Conservation (phyloP, 2,888 invertebrate species). For the Rhagonycha lutea region DNA sequence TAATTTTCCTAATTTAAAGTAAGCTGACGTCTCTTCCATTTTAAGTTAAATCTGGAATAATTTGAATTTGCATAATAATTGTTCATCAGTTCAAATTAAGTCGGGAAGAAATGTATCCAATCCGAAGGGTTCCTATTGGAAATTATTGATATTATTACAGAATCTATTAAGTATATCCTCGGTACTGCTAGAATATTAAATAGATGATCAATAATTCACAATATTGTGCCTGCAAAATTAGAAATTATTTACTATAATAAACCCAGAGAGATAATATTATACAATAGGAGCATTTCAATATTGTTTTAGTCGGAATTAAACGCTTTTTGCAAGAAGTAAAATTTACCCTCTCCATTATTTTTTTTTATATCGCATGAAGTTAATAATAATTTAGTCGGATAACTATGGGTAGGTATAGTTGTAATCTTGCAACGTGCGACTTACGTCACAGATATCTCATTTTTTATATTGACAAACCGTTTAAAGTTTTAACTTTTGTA, state of each 20-base stretch:
- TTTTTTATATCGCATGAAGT: too few species aligned
- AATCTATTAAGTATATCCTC: background rate
- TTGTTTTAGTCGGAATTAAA: background rate
- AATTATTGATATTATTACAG: background rate
- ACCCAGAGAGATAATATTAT: background rate
- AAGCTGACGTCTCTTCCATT: background rate
- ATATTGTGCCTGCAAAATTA: background rate
- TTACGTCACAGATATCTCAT: too few species aligned
- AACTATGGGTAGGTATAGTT: too few species aligned
- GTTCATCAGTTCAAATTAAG: background rate
- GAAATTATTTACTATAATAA: background rate
- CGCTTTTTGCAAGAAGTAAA: background rate
- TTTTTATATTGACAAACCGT: too few species aligned
- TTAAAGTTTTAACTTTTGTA: too few species aligned
- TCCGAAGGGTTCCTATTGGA: background rate
- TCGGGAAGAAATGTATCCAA: background rate
- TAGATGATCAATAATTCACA: background rate
- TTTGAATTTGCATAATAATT: background rate
- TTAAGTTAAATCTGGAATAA: background rate
- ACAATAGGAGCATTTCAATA: background rate
- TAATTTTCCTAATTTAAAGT: too few species aligned
- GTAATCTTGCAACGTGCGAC: too few species aligned
- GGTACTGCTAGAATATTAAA: background rate
- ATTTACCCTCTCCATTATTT: background rate
- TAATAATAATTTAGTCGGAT: too few species aligned